Conservation (phyloP, 1,140 invertebrate genomes). For the Stegodyphus dumicola region DNA sequence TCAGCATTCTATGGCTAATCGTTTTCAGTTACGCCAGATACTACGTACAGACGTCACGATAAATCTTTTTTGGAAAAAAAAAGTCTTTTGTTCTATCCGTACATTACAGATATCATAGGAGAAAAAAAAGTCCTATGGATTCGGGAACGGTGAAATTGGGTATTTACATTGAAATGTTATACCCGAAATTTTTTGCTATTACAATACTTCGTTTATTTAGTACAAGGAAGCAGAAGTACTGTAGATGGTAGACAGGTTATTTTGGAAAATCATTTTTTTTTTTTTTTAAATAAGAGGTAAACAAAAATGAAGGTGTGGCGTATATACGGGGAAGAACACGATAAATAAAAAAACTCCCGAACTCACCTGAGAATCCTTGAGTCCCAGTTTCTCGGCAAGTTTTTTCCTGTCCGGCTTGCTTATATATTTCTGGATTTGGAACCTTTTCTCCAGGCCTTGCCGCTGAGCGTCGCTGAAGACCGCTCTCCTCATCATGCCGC, state of each 20-base stretch:
- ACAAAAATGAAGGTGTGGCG: neutral
- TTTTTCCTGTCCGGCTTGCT: constrained; percentile 97
- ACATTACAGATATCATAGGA: too few species aligned
- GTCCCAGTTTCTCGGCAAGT: constrained; percentile 91
- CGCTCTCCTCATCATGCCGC: constrained; percentile 94
- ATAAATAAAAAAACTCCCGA: neutral
- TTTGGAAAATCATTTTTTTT: neutral
- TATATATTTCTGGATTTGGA: constrained; percentile 97
- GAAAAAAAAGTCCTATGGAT: too few species aligned
- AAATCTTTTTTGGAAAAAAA: too few species aligned
- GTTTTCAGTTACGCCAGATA: too few species aligned
- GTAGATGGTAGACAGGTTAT: neutral
- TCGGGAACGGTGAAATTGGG: too few species aligned
- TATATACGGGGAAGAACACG: neutral
- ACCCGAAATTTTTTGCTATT: too few species aligned
- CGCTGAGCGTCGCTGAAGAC: constrained; percentile 94
- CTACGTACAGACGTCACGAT: too few species aligned
- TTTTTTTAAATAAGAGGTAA: neutral
- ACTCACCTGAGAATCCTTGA: constrained; percentile 85
- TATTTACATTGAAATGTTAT: too few species aligned
- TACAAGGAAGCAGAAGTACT: neutral
- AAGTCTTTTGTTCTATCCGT: too few species aligned
- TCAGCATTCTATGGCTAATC: too few species aligned
- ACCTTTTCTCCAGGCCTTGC: constrained; percentile 92
- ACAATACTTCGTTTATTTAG: too few species aligned